Conservation (phyloP, 2,113 vertebrate species). For the Orthonyx spaldingii region DNA sequence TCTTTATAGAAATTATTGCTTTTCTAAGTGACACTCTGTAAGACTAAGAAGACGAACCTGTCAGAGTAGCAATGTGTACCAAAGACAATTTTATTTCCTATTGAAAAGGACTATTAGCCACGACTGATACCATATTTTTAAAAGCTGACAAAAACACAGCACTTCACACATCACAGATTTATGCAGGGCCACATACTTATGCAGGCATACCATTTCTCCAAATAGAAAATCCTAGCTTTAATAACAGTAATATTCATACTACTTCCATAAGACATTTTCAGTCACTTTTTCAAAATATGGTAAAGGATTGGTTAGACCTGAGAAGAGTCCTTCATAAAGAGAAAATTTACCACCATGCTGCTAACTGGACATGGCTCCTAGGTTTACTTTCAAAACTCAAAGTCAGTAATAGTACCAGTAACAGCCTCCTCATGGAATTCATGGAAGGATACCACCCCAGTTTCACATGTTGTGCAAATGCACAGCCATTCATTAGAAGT, state of each 20-base stretch:
- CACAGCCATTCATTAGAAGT: background rate
- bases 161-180: background rate
- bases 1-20: background rate
- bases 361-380: background rate
- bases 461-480: background rate
- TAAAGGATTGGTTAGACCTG: background rate
- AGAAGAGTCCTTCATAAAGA: background rate
- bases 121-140: background rate
- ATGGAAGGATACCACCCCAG: background rate
- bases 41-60: background rate
- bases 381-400: background rate
- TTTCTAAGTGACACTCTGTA: background rate
- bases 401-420: background rate
- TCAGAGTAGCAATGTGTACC: background rate
- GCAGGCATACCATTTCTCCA: background rate
- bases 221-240: background rate
- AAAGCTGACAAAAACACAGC: background rate
- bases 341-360: background rate
- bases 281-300: background rate
- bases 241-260: background rate
- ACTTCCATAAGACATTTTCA: background rate
- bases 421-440: background rate
- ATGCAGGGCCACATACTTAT: background rate
- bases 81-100: background rate
- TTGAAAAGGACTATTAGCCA: background rate